phyloP scores from a whole-genome alignment of 2,888 invertebrate genomes.

The Bombyx huttoni region DNA sequence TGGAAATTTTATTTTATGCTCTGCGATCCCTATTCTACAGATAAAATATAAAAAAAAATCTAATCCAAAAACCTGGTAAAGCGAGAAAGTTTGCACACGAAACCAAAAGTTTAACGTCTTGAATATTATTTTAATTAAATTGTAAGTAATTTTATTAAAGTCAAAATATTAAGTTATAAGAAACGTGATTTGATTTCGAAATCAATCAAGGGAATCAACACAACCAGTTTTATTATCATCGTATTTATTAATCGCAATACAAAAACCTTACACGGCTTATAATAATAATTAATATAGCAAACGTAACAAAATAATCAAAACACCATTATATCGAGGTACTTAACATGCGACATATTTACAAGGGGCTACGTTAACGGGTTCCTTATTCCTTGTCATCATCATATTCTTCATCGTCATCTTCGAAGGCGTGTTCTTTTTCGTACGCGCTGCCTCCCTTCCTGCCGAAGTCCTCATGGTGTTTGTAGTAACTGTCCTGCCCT shows the following conservation, averaged over 20 bases:
- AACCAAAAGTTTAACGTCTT: too few species aligned
- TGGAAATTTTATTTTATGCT: too few species aligned
- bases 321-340: slow-evolving; percentile 13
- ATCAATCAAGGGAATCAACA: too few species aligned
- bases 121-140: too few species aligned
- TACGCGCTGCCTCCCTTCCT: slow-evolving; percentile 64
- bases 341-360: slow-evolving; percentile 40
- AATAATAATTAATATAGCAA: slow-evolving; percentile 28
- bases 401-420: slow-evolving; percentile 38
- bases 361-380: slow-evolving; percentile 14
- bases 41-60: too few species aligned
- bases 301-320: slow-evolving; percentile 55
- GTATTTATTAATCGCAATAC: slow-evolving; percentile 36
- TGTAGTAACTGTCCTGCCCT: slow-evolving; percentile 69
- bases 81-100: too few species aligned
- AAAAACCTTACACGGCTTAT: slow-evolving; percentile 40
- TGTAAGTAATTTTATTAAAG: too few species aligned
- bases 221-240: slow-evolving; percentile 1
- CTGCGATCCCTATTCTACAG: too few species aligned
- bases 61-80: too few species aligned
- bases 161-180: too few species aligned
- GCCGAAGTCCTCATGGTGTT: slow-evolving; percentile 66
- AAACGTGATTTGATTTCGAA: too few species aligned
- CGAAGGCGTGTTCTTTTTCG: slow-evolving; percentile 59
- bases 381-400: slow-evolving; percentile 26